A percentile compares a stretch with the other conserved stretches of the same genome.
Conservation (phyloP, 1,140 invertebrate genomes). For the Drosophila prosaltans region DNA sequence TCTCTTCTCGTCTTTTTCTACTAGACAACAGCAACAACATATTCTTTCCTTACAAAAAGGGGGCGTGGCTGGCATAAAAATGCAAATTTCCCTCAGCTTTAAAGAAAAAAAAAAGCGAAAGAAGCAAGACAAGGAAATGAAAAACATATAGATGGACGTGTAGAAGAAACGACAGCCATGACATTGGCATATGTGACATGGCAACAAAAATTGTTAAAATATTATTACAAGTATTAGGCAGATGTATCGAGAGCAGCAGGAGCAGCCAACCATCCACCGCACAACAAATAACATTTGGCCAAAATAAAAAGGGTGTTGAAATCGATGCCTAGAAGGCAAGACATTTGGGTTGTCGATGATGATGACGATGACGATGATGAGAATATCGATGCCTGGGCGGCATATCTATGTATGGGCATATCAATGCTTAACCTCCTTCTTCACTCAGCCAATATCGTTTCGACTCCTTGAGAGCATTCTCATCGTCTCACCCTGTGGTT, state of each 20-base stretch:
- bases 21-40: not conserved
- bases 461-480: conserved; percentile 1
- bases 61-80: conserved; percentile 64
- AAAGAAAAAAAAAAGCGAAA: conserved; percentile 29
- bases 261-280: conserved; percentile 14
- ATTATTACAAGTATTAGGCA: conserved; percentile 81
- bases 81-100: conserved; percentile 67
- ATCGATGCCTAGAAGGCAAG: conserved; percentile 60
- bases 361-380: conserved; percentile 27
- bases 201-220: conserved; percentile 78
- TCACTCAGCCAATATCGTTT: not conserved
- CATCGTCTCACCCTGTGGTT: conserved; percentile 50
- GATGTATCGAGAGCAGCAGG: not conserved
- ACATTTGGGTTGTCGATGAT: conserved; percentile 23
- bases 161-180: conserved; percentile 38
- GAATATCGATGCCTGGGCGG: conserved; percentile 47
- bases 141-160: not conserved
- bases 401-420: conserved; percentile 80
- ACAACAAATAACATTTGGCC: conserved; percentile 36
- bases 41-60: conserved; percentile 42
- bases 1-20: not conserved
- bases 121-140: conserved; percentile 8
- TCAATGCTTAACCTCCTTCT: conserved; percentile 42
- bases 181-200: conserved; percentile 72
- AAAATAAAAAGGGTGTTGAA: conserved; percentile 66